phyloP scores from a whole-genome alignment of 1,140 invertebrate genomes.

The Drosophila bocki region DNA sequence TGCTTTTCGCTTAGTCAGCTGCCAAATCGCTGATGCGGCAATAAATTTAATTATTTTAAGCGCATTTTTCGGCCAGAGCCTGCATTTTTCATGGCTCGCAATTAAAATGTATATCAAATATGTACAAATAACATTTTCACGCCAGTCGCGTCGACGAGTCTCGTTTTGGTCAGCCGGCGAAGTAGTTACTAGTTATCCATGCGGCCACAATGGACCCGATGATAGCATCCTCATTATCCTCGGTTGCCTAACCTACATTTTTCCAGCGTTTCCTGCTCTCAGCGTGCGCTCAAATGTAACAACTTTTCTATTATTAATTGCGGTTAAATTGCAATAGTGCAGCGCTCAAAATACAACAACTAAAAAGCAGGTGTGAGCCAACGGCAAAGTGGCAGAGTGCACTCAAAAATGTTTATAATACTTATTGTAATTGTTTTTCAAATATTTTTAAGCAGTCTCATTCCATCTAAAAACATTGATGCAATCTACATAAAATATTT shows the following conservation, averaged over 20 bases:
- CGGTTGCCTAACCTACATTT: conserved; percentile 45
- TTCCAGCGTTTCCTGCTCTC: conserved; percentile 27
- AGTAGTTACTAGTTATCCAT: conserved; percentile 14
- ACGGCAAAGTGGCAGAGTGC: conserved; percentile 5
- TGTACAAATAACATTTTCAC: conserved; percentile 41
- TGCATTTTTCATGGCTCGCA: conserved; percentile 42
- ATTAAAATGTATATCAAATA: conserved; percentile 54
- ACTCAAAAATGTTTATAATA: neutral
- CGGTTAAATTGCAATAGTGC: conserved; percentile 64
- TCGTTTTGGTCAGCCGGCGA: conserved; percentile 17
- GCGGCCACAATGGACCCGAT: conserved; percentile 19
- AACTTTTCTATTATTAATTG: conserved; percentile 72
- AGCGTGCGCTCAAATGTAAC: conserved; percentile 50
- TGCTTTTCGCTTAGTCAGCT: conserved; percentile 49
- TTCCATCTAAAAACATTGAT: too few relatives aligned
- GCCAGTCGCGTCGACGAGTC: conserved; percentile 3
- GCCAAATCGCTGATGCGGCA: conserved; percentile 38
- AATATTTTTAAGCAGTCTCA: neutral
- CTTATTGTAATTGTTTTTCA: neutral
- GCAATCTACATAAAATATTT: too few relatives aligned
- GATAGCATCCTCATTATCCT: conserved; percentile 38
- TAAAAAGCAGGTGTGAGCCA: conserved; percentile 15
- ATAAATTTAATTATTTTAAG: conserved; percentile 52
- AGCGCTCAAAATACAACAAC: conserved; percentile 46
- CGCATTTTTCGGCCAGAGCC: conserved; percentile 33